Conservation (phyloP, 2,797 vertebrate genomes). For the Babyrousa celebensis region DNA sequence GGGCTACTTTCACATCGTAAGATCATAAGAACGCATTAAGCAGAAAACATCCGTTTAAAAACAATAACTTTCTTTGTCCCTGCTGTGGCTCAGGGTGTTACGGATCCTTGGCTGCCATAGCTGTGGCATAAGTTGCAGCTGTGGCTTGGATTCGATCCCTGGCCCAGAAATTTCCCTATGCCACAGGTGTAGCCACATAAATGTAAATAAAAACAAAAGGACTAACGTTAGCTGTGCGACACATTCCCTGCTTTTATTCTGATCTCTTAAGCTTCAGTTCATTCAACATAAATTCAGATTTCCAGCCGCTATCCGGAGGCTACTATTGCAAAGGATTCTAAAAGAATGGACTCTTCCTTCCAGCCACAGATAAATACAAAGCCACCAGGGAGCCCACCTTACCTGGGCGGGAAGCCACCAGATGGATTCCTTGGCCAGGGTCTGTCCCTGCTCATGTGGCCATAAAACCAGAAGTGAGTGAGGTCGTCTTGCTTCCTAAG, state of each 20-base stretch:
- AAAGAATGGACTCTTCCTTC: slow-evolving; percentile 8
- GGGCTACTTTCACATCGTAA: background rate
- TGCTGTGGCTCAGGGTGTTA: too few species aligned
- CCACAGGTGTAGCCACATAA: too few species aligned
- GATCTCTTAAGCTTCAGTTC: background rate
- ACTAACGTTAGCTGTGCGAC: background rate
- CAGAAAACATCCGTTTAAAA: slow-evolving; percentile 28
- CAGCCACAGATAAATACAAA: background rate
- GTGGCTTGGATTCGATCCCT: too few species aligned
- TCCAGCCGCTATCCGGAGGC: slow-evolving; percentile 12
- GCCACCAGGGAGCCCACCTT: background rate
- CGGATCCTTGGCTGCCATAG: too few species aligned
- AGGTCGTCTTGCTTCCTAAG: background rate
- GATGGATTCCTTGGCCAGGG: background rate
- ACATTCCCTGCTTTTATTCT: background rate
- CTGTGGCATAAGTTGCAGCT: too few species aligned
- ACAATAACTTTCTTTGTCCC: background rate
- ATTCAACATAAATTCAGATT: background rate
- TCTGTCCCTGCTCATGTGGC: background rate
- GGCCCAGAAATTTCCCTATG: too few species aligned
- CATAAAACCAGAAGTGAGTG: background rate
- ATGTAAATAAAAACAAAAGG: too few species aligned
- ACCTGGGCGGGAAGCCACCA: background rate
- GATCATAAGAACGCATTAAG: background rate
- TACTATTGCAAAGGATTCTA: background rate